phyloP scores from a whole-genome alignment of 2,113 vertebrate genomes.

The Ursus arctos region DNA sequence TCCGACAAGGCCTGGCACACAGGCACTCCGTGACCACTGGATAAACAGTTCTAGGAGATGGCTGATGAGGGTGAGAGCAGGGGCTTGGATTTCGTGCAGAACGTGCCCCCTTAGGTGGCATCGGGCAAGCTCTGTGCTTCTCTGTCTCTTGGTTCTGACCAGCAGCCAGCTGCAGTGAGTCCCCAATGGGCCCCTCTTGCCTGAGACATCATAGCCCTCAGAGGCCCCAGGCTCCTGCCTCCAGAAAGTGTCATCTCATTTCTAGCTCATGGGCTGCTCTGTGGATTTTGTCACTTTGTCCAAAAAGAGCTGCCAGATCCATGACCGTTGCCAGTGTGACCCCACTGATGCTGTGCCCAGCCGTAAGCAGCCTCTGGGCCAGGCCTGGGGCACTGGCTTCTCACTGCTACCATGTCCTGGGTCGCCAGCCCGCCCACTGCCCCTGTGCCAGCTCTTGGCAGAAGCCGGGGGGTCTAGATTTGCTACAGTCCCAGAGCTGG shows the following conservation, averaged over 20 bases:
- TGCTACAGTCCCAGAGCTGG: background rate
- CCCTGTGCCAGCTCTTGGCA: background rate
- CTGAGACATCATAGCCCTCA: background rate
- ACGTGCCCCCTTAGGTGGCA: background rate
- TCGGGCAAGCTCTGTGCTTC: background rate
- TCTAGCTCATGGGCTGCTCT: background rate
- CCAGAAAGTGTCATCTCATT: background rate
- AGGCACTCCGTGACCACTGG: rapidly evolving
- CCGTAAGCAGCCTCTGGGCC: background rate
- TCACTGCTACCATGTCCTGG: background rate
- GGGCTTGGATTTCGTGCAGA: background rate
- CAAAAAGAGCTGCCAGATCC: background rate
- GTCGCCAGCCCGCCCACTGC: background rate
- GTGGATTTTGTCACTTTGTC: background rate
- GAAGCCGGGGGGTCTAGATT: too few relatives aligned
- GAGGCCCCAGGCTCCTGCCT: background rate
- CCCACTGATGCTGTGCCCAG: background rate
- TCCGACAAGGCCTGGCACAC: background rate
- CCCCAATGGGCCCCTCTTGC: background rate
- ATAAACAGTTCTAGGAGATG: background rate
- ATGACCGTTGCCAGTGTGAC: background rate
- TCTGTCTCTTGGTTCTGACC: background rate
- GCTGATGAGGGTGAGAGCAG: rapidly evolving
- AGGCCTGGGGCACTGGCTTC: background rate
- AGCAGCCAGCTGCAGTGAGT: background rate